Evolutionary conservation across 2,888 invertebrate genomes (phyloP).

Genomic region (Agrochola lychnidis): DNA sequence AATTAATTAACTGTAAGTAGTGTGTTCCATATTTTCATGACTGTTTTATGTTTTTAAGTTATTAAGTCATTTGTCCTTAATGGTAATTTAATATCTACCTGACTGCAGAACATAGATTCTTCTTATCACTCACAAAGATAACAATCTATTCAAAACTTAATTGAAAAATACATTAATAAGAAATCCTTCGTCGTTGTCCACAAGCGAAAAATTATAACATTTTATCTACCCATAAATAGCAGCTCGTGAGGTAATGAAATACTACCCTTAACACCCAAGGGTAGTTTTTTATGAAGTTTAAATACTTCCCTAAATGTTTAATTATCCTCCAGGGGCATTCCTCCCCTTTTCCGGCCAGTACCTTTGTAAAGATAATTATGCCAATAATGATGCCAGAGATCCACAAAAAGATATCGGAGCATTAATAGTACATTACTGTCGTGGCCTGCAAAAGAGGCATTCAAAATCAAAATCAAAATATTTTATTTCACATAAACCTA

Average conservation of each 20-base stretch:
- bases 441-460: no score
- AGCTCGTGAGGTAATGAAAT: slow-evolving; percentile 5
- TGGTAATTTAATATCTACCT: neutral
- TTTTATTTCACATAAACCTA: no score
- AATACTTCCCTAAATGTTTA: slow-evolving; percentile 41
- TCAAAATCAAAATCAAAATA: no score
- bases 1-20: slow-evolving; percentile 10
- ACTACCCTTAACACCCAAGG: slow-evolving; percentile 23
- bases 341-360: slow-evolving; percentile 44
- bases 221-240: neutral
- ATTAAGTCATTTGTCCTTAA: neutral
- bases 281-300: slow-evolving; percentile 39
- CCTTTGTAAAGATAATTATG: slow-evolving; percentile 47
- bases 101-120: neutral
- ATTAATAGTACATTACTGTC: neutral
- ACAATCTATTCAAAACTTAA: neutral
- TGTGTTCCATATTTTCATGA: neutral
- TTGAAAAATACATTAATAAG: neutral
- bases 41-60: neutral
- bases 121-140: neutral
- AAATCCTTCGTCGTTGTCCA: neutral
- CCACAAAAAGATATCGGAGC: slow-evolving; percentile 34
- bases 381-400: slow-evolving; percentile 40
- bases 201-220: neutral
- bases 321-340: slow-evolving; percentile 38